These are phyloP conservation scores for Epinotia demarniana DNA, from an alignment of 2,888 invertebrate species.

Conservation along the genomic window DNA sequence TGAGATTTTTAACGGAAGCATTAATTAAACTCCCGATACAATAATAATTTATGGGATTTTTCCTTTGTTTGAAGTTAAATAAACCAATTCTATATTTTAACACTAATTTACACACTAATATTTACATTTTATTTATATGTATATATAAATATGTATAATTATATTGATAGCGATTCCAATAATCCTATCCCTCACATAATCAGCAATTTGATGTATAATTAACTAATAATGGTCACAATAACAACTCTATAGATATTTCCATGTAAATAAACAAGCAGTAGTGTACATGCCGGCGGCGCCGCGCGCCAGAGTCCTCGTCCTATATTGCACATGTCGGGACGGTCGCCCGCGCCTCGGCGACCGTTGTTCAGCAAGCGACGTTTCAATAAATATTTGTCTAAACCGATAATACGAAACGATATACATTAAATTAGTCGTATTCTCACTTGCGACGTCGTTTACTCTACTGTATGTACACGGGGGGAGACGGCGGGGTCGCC, in stretches of 20 bases:
- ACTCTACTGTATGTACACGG: constrained; percentile 63
- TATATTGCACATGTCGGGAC: constrained; percentile 75
- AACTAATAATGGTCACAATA: constrained; percentile 84
- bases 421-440: constrained; percentile 66
- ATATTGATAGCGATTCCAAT: constrained; percentile 80
- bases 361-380: constrained; percentile 68
- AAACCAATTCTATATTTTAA: constrained; percentile 84
- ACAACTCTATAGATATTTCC: constrained; percentile 83
- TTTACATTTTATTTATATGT: constrained; percentile 84
- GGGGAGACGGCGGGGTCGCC: constrained; percentile 48
- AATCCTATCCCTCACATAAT: constrained; percentile 80
- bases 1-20: constrained; percentile 83
- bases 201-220: constrained; percentile 82
- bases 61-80: constrained; percentile 83
- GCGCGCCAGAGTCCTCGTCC: constrained; percentile 65
- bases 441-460: constrained; percentile 68
- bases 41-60: constrained; percentile 84
- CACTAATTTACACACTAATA: constrained; percentile 83
- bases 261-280: constrained; percentile 84
- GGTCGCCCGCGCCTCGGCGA: constrained; percentile 48
- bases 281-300: constrained; percentile 70
- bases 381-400: constrained; percentile 82
- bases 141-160: constrained; percentile 85
- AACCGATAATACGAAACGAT: constrained; percentile 76
- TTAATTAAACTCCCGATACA: constrained; percentile 80